Percentiles rank a stretch among this genome's conserved stretches.
Conservation (phyloP, 1,140 invertebrate species). For the Rhagoletis zephyria region DNA sequence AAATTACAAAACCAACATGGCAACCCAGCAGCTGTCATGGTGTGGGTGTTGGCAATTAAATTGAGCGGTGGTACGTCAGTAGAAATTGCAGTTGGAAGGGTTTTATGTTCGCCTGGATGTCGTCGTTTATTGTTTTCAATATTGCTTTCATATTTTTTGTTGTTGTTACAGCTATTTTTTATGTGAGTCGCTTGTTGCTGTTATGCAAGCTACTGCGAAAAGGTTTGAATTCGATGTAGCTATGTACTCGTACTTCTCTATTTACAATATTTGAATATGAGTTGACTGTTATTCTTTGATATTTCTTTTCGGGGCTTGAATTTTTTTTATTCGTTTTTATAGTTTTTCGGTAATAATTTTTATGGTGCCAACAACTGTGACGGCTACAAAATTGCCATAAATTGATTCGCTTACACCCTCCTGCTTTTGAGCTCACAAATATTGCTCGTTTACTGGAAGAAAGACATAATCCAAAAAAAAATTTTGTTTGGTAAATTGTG, state of each 20-base stretch:
- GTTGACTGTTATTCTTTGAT: background rate
- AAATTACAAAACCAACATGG: conserved; percentile 17
- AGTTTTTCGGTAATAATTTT: conserved; percentile 23
- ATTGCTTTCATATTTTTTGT: conserved; percentile 28
- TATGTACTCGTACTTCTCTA: background rate
- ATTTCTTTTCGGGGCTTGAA: background rate
- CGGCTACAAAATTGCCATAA: conserved; percentile 37
- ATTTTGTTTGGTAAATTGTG: no score
- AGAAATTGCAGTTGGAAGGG: background rate
- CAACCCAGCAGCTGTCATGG: background rate
- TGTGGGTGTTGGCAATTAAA: conserved; percentile 41
- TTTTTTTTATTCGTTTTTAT: conserved; percentile 8
- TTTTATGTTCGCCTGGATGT: conserved; percentile 3
- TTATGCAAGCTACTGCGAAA: background rate
- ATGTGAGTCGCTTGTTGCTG: background rate
- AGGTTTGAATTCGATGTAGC: background rate
- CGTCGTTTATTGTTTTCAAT: conserved; percentile 31
- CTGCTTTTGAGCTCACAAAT: background rate
- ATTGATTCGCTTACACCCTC: conserved; percentile 17
- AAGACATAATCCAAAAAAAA: no score
- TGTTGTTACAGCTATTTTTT: background rate
- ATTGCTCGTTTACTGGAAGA: background rate
- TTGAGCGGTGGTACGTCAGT: background rate
- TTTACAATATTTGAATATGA: conserved; percentile 21
- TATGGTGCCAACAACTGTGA: conserved; percentile 45